A percentile compares a stretch with the other conserved stretches of the same genome.
Evolutionary conservation across 2,888 invertebrate genomes (phyloP).

Genomic region (Pomacea canaliculata): DNA sequence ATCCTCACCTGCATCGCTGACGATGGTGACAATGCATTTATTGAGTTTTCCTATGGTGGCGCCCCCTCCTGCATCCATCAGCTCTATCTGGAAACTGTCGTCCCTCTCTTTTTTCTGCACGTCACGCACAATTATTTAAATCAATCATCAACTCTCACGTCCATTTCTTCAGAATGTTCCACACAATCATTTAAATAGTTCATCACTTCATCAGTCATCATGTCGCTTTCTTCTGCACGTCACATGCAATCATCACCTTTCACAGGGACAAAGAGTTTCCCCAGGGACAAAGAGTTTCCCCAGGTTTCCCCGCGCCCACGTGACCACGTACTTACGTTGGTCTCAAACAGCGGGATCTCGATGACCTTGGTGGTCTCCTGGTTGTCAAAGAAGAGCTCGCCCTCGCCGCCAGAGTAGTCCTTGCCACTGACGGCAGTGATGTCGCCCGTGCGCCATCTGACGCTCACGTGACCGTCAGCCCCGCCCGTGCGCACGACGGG

Average conservation of each 20-base stretch:
- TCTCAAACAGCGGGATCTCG: conserved; percentile 74
- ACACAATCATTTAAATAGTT: too few species aligned
- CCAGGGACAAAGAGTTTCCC: too few species aligned
- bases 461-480: conserved; percentile 73
- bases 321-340: conserved; percentile 62
- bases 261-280: too few species aligned
- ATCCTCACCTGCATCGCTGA: conserved; percentile 74
- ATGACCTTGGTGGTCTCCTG: conserved; percentile 72
- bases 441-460: conserved; percentile 74
- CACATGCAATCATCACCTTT: too few species aligned
- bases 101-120: conserved; percentile 74
- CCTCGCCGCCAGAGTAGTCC: conserved; percentile 74
- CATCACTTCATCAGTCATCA: too few species aligned
- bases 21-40: conserved; percentile 75
- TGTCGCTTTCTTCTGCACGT: too few species aligned
- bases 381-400: conserved; percentile 70
- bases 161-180: too few species aligned
- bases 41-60: conserved; percentile 73
- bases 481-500: conserved; percentile 73
- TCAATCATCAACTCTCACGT: too few species aligned
- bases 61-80: conserved; percentile 69
- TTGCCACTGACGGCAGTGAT: conserved; percentile 74
- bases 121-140: too few species aligned
- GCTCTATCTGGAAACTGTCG: conserved; percentile 75
- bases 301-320: too few species aligned